phyloP scores from a whole-genome alignment of 2,113 vertebrate species.

The Mustela nigripes region DNA sequence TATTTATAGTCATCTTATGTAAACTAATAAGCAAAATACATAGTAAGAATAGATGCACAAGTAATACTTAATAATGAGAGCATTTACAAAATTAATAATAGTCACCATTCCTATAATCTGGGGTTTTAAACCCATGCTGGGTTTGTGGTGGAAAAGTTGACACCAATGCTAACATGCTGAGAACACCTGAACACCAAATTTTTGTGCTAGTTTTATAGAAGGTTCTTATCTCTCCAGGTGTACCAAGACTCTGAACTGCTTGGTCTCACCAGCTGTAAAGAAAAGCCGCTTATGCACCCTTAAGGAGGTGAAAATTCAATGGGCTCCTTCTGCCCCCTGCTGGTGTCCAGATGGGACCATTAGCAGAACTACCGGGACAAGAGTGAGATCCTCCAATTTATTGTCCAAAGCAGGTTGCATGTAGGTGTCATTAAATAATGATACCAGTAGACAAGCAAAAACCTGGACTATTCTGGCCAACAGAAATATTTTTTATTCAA shows the following conservation, averaged over 20 bases:
- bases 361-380: background rate
- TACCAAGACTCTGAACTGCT: too few species aligned
- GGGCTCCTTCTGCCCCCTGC: slow-evolving; percentile 55
- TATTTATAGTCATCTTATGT: background rate
- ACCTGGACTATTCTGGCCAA: background rate
- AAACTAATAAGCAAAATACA: background rate
- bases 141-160: background rate
- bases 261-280: background rate
- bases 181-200: background rate
- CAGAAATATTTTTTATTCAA: background rate
- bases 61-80: background rate
- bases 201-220: background rate
- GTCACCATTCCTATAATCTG: background rate
- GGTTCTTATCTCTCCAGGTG: slow-evolving; percentile 29
- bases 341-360: background rate
- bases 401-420: background rate
- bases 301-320: background rate
- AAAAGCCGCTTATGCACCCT: background rate
- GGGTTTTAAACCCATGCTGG: background rate
- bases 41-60: background rate
- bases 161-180: background rate
- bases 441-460: background rate
- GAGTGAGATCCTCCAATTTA: background rate
- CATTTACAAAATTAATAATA: background rate
- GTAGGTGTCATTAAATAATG: background rate